Base-by-base conservation (phyloP, 1,140 invertebrate genomes). In the Hesperophylax magnus region DNA sequence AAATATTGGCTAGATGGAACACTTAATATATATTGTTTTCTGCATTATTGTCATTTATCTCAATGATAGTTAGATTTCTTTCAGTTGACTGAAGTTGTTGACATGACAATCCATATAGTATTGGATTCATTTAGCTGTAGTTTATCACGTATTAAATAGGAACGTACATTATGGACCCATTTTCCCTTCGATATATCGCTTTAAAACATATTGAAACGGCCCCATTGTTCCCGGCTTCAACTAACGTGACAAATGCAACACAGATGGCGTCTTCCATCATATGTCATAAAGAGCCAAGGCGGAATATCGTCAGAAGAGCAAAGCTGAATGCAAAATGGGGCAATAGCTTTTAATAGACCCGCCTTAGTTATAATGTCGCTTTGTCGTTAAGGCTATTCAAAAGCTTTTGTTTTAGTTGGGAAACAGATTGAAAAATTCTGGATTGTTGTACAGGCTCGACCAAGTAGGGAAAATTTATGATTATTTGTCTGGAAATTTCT, bases 191-290 rank as follows among this genome's bases (percentile, higher is more conserved):
- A 14, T 47, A 47, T 47, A 47, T 47, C 39, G 9, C 14, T 22
- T 61, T 20, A 61, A 47, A 22, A 61, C 18, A 61, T 20, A 61
- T 61, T 61, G 58, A 61, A 61, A 61, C 58, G 18, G 58, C 24
- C 58, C 39, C 58, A 61, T 61, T 61, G 58, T 61, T 9, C 39
- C 39, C 39, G 6, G 39, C 39, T 47, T 47, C 58, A 61, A 61
- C 9, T 24, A 24, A 61, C 58, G 58, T 61, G 58, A 61, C 58
- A 61, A 61, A 61, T 61, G 58, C 58, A 14, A 61, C 20, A 61
- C 58, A 61, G 58, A 61, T 61, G 58, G 58, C 58, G 58, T 61
- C 24, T 61, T 61, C 58, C 24, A 61, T 61, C 24, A 20, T 61
- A 2, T 47, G 39, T 47, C 39, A 47, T 47, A 61, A 61, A 61